Percentiles rank a stretch among this genome's conserved stretches.
These are phyloP conservation scores for Dendrolimus houi DNA, from an alignment of 2,888 invertebrate species.

Conservation along the genomic window DNA sequence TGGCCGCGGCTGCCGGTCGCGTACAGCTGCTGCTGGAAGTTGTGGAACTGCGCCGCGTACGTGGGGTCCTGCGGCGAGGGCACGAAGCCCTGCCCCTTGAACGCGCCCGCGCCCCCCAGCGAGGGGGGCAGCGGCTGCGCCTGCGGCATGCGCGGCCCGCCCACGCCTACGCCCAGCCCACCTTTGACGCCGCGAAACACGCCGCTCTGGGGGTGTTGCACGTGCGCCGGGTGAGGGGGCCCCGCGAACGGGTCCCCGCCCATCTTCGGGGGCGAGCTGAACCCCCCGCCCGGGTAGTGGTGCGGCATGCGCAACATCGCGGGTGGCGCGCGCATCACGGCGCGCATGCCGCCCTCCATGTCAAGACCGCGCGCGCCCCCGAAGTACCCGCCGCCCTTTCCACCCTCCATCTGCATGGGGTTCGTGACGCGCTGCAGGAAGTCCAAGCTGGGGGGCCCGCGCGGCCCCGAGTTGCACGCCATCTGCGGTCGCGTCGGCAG, in stretches of 20 bases:
- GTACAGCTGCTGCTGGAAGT: conserved; percentile 96
- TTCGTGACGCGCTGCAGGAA: conserved; percentile 93
- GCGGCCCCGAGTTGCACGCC: conserved; percentile 80
- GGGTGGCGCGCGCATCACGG: conserved; percentile 55
- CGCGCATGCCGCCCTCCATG: conserved; percentile 58
- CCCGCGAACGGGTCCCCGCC: conserved; percentile 42
- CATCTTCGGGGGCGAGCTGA: conserved; percentile 67
- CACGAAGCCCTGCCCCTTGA: conserved; percentile 88
- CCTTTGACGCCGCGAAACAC: conserved; percentile 59
- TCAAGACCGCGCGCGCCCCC: conserved; percentile 76
- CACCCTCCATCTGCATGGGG: conserved; percentile 84
- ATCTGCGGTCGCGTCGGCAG: conserved; percentile 95
- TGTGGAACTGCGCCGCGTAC: conserved; percentile 96
- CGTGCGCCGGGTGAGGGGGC: not conserved
- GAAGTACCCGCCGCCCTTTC: conserved; percentile 82
- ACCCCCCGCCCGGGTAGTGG: conserved; percentile 63
- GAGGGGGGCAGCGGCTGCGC: conserved; percentile 87
- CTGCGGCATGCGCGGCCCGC: conserved; percentile 45
- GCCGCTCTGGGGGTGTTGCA: conserved; percentile 46
- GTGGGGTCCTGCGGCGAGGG: conserved; percentile 92
- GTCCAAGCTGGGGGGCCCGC: conserved; percentile 91
- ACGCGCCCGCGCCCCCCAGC: conserved; percentile 82
- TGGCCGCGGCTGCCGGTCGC: conserved; percentile 80
- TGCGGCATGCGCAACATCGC: conserved; percentile 66
- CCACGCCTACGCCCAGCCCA: conserved; percentile 45